A percentile compares a stretch with the other conserved stretches of the same genome.
Conservation (phyloP, 2,888 invertebrate species). For the Rhagonycha fulva region DNA sequence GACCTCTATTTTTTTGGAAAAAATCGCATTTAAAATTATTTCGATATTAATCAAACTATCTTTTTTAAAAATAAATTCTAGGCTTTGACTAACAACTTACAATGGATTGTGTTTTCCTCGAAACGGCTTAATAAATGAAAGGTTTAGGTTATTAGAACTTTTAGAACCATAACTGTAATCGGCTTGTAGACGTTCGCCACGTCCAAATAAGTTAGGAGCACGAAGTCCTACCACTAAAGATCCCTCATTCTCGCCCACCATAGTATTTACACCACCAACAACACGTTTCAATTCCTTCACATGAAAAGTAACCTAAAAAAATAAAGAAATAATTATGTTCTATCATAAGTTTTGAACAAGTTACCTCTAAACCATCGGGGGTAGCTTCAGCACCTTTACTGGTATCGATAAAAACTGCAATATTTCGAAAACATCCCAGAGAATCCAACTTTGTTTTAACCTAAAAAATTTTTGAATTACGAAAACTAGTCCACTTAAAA, state of each 20-base stretch:
- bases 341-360: not conserved
- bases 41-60: too few relatives aligned
- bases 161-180: constrained; percentile 88
- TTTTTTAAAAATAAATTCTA: too few relatives aligned
- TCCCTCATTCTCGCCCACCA: constrained; percentile 91
- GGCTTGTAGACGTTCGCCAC: constrained; percentile 81
- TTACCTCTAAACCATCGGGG: constrained; percentile 80
- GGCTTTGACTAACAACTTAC: too few relatives aligned
- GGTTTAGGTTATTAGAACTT: constrained; percentile 78
- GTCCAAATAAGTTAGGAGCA: constrained; percentile 83
- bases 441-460: constrained; percentile 77
- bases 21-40: too few relatives aligned
- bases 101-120: constrained; percentile 67
- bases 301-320: constrained; percentile 76
- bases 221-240: constrained; percentile 75
- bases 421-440: constrained; percentile 87
- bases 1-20: not conserved
- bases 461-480: constrained; percentile 53
- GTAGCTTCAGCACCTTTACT: constrained; percentile 76
- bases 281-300: constrained; percentile 83
- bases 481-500: not conserved
- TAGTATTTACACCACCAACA: constrained; percentile 83
- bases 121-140: constrained; percentile 84
- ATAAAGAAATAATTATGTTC: not conserved
- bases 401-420: constrained; percentile 86